These are phyloP conservation scores for Zosterops lateralis DNA, from an alignment of 2,113 vertebrate genomes.

Conservation along the genomic window DNA sequence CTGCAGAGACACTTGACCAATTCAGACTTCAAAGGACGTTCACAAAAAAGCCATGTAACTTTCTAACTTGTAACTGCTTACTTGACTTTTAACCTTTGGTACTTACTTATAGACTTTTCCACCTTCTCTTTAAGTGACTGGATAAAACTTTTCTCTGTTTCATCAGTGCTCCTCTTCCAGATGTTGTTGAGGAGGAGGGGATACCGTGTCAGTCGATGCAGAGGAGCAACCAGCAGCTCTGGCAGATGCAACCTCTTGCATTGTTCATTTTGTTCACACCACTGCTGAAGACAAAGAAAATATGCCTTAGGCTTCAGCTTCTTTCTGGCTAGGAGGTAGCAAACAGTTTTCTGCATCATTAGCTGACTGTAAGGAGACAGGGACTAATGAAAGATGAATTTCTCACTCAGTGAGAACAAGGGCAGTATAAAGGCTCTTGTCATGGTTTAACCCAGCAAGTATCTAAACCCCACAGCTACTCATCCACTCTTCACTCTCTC, in stretches of 20 bases:
- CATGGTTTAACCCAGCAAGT: background rate
- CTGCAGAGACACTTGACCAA: background rate
- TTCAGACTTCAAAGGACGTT: background rate
- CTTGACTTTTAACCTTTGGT: background rate
- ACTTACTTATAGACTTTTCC: constrained; percentile 87
- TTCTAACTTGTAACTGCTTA: background rate
- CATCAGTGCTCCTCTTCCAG: constrained; percentile 75
- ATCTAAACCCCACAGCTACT: background rate
- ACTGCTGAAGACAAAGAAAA: constrained; percentile 69
- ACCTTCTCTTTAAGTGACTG: constrained; percentile 82
- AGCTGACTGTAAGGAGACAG: background rate
- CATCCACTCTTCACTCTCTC: background rate
- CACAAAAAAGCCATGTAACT: background rate
- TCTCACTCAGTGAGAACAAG: background rate
- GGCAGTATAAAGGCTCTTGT: background rate
- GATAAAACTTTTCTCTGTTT: constrained; percentile 73
- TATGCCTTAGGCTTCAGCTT: background rate
- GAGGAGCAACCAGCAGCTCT: constrained; percentile 84
- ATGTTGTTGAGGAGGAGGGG: constrained; percentile 86
- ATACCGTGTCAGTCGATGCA: constrained; percentile 85
- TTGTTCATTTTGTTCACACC: constrained; percentile 85
- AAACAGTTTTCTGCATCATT: background rate
- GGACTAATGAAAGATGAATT: background rate
- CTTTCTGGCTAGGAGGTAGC: background rate
- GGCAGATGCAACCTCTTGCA: constrained; percentile 82